Evolutionary conservation across 2,888 invertebrate genomes (phyloP).

Genomic region (Diogma glabrata): DNA sequence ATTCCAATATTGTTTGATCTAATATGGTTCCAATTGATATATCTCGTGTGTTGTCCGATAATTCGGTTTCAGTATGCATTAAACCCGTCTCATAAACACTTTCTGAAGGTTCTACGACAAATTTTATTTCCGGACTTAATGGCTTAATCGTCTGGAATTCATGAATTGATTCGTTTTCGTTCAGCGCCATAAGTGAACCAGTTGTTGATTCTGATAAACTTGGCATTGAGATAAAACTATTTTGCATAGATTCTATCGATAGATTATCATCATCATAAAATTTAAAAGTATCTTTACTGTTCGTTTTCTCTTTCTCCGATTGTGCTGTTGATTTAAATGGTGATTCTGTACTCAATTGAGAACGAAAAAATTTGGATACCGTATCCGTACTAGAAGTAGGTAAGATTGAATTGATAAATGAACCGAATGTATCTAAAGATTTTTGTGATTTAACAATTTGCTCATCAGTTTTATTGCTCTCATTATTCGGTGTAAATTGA

Average conservation of each 20-base stretch:
- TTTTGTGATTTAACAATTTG: slow-evolving; percentile 16
- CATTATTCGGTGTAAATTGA: slow-evolving; percentile 22
- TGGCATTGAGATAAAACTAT: slow-evolving; percentile 6
- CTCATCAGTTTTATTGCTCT: slow-evolving; percentile 4
- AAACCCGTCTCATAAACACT: slow-evolving; percentile 13
- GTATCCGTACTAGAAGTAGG: slow-evolving; percentile 32
- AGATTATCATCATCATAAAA: slow-evolving; percentile 24
- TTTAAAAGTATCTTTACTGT: slow-evolving; percentile 11
- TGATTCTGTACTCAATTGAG: slow-evolving; percentile 10
- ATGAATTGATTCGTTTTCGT: background rate
- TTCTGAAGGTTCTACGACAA: slow-evolving; percentile 11
- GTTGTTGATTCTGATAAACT: background rate
- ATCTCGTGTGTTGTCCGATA: slow-evolving; percentile 19
- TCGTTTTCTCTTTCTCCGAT: too few species aligned
- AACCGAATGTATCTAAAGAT: slow-evolving; percentile 30
- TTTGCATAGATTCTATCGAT: slow-evolving; percentile 28
- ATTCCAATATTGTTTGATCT: slow-evolving; percentile 33
- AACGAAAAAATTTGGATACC: slow-evolving; percentile 16
- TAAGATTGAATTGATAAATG: slow-evolving; percentile 34
- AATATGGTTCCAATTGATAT: slow-evolving; percentile 31
- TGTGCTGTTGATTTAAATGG: background rate
- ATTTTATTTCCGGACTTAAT: background rate
- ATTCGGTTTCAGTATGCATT: slow-evolving; percentile 14
- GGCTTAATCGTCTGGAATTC: background rate
- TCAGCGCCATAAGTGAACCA: background rate